Percentiles rank a stretch among this genome's conserved stretches.
Evolutionary conservation across 2,113 vertebrate species (phyloP).

Genomic region (Cepphus grylle): DNA sequence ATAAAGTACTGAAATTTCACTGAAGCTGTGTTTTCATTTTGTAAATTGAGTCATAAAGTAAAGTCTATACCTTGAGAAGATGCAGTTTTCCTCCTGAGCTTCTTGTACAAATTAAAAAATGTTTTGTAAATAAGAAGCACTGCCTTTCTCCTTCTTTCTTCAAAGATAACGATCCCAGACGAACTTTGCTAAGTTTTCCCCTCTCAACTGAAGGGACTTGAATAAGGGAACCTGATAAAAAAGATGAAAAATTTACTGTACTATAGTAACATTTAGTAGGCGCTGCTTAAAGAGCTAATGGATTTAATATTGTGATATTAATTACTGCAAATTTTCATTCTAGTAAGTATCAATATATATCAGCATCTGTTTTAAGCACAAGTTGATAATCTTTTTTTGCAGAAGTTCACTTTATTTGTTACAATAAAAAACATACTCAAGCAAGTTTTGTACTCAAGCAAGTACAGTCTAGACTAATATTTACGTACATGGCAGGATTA

Average conservation of each 20-base stretch:
- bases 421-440: neutral
- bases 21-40: neutral
- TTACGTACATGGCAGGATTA: neutral
- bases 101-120: conserved; percentile 96
- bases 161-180: conserved; percentile 91
- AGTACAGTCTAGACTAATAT: neutral
- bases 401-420: neutral
- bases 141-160: conserved; percentile 98
- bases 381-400: neutral
- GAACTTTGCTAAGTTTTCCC: conserved; percentile 96
- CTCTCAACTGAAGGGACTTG: conserved; percentile 96
- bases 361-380: neutral
- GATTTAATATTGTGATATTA: neutral
- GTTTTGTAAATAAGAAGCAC: conserved; percentile 98
- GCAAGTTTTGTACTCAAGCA: neutral
- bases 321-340: neutral
- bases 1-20: neutral
- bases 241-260: conserved; percentile 42
- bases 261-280: neutral
- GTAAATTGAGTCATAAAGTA: neutral
- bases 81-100: conserved; percentile 98
- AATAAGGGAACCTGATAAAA: conserved; percentile 91
- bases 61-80: conserved; percentile 87
- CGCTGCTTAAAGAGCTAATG: neutral
- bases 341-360: neutral